A percentile compares a stretch with the other conserved stretches of the same genome.
Conservation (phyloP, 2,797 vertebrate genomes). For the Leuciscus waleckii region DNA sequence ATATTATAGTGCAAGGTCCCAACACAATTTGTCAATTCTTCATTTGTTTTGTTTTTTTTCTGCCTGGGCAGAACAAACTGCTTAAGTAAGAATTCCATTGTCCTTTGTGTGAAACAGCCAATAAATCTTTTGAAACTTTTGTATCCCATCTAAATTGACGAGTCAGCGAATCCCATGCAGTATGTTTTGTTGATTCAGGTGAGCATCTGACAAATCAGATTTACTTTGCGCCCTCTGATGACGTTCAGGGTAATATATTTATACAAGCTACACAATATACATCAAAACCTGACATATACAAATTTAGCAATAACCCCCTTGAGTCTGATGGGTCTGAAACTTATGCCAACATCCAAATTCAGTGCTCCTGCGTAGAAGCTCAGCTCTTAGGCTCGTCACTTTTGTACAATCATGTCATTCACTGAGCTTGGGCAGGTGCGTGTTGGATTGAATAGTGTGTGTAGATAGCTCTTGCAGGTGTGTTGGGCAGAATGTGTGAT, state of each 20-base stretch:
- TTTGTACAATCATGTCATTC: not conserved
- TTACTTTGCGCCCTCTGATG: slow-evolving; percentile 20
- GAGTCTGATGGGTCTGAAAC: not conserved
- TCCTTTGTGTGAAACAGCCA: slow-evolving; percentile 35
- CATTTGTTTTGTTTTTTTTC: slow-evolving; percentile 8
- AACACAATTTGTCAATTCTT: slow-evolving; percentile 41
- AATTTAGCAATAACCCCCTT: not conserved
- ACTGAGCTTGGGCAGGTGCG: not conserved
- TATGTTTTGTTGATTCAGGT: slow-evolving; percentile 29
- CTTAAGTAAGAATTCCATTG: slow-evolving; percentile 47
- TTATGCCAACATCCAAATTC: not conserved
- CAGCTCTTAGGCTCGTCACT: not conserved
- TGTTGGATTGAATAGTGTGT: not conserved
- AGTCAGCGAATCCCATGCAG: slow-evolving; percentile 1
- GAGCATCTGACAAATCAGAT: slow-evolving; percentile 24
- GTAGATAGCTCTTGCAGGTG: slow-evolving; percentile 2
- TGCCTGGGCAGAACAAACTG: slow-evolving; percentile 22
- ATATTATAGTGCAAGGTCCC: slow-evolving; percentile 5
- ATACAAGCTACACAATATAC: not conserved
- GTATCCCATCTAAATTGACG: slow-evolving; percentile 2
- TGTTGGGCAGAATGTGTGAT: slow-evolving; percentile 11
- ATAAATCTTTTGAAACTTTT: slow-evolving; percentile 47
- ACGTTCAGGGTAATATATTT: not conserved
- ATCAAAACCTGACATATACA: not conserved
- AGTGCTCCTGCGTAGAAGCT: not conserved